These are phyloP conservation scores for Cricetomys ansorgei DNA, from an alignment of 2,113 vertebrate genomes.

Conservation along the genomic window DNA sequence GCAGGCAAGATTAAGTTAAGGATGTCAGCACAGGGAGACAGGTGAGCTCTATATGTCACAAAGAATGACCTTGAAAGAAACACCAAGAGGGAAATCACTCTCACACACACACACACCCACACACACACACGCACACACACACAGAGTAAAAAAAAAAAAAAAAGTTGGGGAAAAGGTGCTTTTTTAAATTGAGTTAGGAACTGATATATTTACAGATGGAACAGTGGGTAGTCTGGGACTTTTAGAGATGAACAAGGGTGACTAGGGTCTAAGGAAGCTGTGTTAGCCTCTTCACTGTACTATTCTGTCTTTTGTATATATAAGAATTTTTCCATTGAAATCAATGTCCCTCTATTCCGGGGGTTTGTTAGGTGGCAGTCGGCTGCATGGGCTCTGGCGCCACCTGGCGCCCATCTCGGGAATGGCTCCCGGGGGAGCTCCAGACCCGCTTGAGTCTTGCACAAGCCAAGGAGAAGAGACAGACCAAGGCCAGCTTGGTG, in stretches of 20 bases:
- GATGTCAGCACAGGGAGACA: background rate
- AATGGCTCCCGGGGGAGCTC: background rate
- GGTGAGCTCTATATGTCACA: background rate
- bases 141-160: background rate
- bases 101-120: too few species aligned
- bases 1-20: background rate
- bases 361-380: background rate
- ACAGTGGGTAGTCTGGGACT: background rate
- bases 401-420: background rate
- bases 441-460: rapidly evolving
- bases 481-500: background rate
- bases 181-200: background rate
- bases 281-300: background rate
- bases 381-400: constrained; percentile 55
- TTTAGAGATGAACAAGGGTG: background rate
- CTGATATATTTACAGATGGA: background rate
- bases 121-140: background rate
- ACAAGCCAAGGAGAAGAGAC: background rate
- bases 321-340: background rate
- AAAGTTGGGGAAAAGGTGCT: background rate
- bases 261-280: background rate
- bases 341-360: background rate
- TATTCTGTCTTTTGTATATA: background rate
- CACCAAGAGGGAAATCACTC: too few species aligned
- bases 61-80: background rate